Percentiles rank a stretch among this genome's conserved stretches.
Conservation (phyloP, 2,888 invertebrate species). For the Rotaria sp. region DNA sequence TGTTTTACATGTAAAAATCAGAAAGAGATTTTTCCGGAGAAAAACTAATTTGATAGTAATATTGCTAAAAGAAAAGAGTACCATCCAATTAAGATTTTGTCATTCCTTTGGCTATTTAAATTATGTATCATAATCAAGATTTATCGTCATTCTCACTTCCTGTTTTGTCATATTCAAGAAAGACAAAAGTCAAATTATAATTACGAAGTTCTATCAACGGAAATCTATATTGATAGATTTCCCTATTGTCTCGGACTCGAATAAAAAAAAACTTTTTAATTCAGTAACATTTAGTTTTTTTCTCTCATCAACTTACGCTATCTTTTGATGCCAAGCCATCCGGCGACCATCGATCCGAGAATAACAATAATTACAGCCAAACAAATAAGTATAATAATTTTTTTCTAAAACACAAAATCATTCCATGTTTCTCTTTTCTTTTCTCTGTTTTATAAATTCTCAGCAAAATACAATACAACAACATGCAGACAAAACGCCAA, state of each 20-base stretch:
- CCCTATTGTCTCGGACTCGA: neutral
- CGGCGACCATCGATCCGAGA: slow-evolving; percentile 35
- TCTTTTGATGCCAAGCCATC: slow-evolving; percentile 39
- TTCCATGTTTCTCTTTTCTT: neutral
- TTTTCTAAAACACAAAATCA: slow-evolving; percentile 31
- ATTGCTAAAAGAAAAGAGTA: neutral
- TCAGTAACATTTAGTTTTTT: neutral
- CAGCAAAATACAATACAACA: neutral
- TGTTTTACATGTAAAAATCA: neutral
- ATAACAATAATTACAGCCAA: slow-evolving; percentile 36
- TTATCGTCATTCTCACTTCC: neutral
- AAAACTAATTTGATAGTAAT: neutral
- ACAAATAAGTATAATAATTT: slow-evolving; percentile 40
- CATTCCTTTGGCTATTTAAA: neutral
- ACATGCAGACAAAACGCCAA: neutral
- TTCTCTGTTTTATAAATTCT: no score
- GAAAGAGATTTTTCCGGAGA: no score
- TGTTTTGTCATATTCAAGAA: neutral
- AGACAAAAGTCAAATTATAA: neutral
- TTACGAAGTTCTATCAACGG: neutral
- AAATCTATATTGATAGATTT: neutral
- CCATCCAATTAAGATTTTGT: neutral
- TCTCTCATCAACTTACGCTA: neutral
- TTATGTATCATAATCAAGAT: neutral
- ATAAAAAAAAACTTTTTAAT: neutral